phyloP scores from a whole-genome alignment of 2,113 vertebrate species.

The Serinus canaria region DNA sequence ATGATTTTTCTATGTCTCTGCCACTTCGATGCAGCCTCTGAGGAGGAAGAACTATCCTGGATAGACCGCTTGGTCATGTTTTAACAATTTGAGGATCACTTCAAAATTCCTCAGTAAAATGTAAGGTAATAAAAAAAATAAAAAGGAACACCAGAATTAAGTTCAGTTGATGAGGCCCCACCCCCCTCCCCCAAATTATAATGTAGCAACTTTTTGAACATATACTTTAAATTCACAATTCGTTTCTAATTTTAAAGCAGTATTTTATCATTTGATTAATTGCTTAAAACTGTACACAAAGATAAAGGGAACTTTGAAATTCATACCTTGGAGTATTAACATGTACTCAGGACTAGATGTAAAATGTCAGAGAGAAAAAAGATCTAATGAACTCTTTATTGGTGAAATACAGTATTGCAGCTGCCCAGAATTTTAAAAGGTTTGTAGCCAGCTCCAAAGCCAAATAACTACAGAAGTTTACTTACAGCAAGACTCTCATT shows the following conservation, averaged over 20 bases:
- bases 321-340: conserved; percentile 68
- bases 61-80: not conserved
- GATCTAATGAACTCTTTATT: conserved; percentile 67
- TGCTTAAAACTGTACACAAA: conserved; percentile 67
- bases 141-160: not conserved
- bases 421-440: conserved; percentile 61
- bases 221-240: conserved; percentile 37
- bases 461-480: conserved; percentile 48
- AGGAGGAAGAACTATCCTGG: not conserved
- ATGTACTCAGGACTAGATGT: conserved; percentile 57
- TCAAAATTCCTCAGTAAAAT: conserved; percentile 21
- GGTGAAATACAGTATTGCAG: conserved; percentile 60
- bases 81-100: not conserved
- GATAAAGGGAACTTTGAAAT: conserved; percentile 74
- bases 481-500: conserved; percentile 2
- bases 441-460: conserved; percentile 7
- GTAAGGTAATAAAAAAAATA: not conserved
- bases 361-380: conserved; percentile 69
- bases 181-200: not conserved
- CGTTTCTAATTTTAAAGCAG: conserved; percentile 35
- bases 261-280: conserved; percentile 67
- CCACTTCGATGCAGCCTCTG: not conserved
- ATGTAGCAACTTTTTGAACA: not conserved
- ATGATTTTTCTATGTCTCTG: not conserved
- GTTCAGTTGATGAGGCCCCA: not conserved